Evolutionary conservation across 2,888 invertebrate genomes (phyloP), one percentile per base, ranked within the genome.

Genomic region (Petrophora chlorosata): DNA sequence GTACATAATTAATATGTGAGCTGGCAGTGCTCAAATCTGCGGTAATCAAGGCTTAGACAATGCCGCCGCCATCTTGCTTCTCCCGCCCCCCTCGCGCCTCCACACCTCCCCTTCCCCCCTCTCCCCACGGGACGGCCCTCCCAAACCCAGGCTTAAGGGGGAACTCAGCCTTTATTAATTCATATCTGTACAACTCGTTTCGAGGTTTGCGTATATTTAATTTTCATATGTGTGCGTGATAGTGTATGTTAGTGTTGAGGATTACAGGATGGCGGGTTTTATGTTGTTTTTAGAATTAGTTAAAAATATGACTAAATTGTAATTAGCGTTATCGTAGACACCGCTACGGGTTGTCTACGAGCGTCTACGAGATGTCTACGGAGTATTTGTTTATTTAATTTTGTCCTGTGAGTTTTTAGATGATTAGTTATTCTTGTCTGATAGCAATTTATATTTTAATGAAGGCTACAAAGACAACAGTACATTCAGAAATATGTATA

Each of bases 1-100:
- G 83, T 82, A 88, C 79, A 88, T 89, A 88, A 88, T 89, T 88
- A 89, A 86, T 85, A 87, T 85, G 85, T 86, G 82, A 79, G 77
- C 79, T 67, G 75, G 67, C 77, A 73, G 76, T 81, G 82, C 83
- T 79, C 78, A 79, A 82, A 82, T 81, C 80, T 72, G 78, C 84
- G 77, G 79, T 87, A 86, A 88, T 86, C 87, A 86, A 81, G 76
- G 76, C 76, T 84, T 80, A 88, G 87, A 86, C 88, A 87, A 86
- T 82, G 74, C 78, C 79, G 76, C 81, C 75, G 87, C 87, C 87
- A 87, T 87, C 76, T 85, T 87, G 86, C 67, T 57, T 55, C 61
- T 67, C 69, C 59, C 60, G 62, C 63, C 67, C 65, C 59, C 53
- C 44, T 29, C 44, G 22, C 49, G 47, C 53, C 55, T 53, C 56